Evolutionary conservation across 2,888 invertebrate species (phyloP).

Genomic region (Smittia aterrima): DNA sequence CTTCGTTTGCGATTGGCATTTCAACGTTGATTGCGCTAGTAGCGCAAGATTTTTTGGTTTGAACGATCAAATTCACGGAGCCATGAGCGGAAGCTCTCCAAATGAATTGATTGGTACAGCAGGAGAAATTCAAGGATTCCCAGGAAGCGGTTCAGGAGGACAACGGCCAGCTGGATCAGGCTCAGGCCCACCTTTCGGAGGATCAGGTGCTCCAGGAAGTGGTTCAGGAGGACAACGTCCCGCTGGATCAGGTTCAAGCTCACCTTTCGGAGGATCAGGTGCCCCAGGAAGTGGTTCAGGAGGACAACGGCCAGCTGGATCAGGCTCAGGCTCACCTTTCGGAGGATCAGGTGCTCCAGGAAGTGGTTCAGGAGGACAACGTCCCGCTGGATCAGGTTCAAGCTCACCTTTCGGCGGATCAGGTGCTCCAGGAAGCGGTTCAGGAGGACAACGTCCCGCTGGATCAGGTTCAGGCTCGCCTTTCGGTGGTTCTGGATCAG

Average conservation of each 20-base stretch:
- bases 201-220: constrained; percentile 44
- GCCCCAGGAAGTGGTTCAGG: constrained; percentile 48
- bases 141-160: background rate
- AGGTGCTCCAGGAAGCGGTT: constrained; percentile 27
- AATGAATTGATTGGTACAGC: constrained; percentile 27
- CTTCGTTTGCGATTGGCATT: constrained; percentile 40
- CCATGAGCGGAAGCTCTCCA: background rate
- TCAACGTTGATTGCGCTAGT: constrained; percentile 27
- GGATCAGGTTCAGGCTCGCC: too few relatives aligned
- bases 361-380: constrained; percentile 42
- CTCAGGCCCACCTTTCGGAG: too few relatives aligned
- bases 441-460: background rate
- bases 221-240: constrained; percentile 46
- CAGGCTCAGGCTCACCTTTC: constrained; percentile 46
- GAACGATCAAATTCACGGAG: constrained; percentile 26
- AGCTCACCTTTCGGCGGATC: constrained; percentile 42
- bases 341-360: constrained; percentile 46
- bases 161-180: background rate
- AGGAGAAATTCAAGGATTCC: constrained; percentile 14
- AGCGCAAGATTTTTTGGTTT: constrained; percentile 31
- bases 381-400: constrained; percentile 42
- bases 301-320: constrained; percentile 42
- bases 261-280: too few relatives aligned
- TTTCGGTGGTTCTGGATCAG: too few relatives aligned
- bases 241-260: background rate